Percentiles rank a stretch among this genome's conserved stretches.
These are phyloP conservation scores for Ericerus pela DNA, from an alignment of 1,140 invertebrate genomes.

Conservation along the genomic window DNA sequence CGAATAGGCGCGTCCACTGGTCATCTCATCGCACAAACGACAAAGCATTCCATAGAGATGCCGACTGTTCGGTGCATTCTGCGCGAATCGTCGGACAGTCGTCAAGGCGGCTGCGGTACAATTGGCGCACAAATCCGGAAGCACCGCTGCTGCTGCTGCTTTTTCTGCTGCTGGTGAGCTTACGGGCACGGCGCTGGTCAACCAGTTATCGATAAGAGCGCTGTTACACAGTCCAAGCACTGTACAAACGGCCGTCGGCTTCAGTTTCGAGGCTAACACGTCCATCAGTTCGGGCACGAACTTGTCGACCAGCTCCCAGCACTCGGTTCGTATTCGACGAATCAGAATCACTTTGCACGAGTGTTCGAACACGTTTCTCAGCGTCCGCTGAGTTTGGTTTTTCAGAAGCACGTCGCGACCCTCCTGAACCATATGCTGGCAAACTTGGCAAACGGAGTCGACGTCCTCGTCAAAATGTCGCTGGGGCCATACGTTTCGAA, in stretches of 20 bases:
- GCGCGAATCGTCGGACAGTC: too few species aligned
- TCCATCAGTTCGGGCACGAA: slow-evolving; percentile 78
- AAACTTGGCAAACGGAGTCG: slow-evolving; percentile 66
- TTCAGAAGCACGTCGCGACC: slow-evolving; percentile 71
- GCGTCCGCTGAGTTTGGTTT: slow-evolving; percentile 77
- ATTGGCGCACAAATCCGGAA: too few species aligned
- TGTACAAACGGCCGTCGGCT: slow-evolving; percentile 51
- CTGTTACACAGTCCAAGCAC: slow-evolving; percentile 79
- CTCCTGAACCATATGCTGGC: slow-evolving; percentile 74
- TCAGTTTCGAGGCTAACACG: slow-evolving; percentile 39
- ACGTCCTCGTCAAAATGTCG: slow-evolving; percentile 51
- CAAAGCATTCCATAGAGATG: too few species aligned
- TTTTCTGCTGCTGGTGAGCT: too few species aligned
- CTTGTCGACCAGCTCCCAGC: slow-evolving; percentile 62
- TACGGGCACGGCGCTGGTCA: too few species aligned
- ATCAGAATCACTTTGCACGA: slow-evolving; percentile 68
- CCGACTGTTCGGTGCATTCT: too few species aligned
- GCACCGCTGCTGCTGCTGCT: too few species aligned
- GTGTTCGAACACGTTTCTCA: slow-evolving; percentile 75
- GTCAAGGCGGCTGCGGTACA: too few species aligned
- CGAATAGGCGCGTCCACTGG: too few species aligned
- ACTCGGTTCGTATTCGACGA: slow-evolving; percentile 57
- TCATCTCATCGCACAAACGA: too few species aligned
- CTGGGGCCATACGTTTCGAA: slow-evolving; percentile 62
- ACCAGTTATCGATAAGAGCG: slow-evolving; percentile 48